phyloP scores from a whole-genome alignment of 2,113 vertebrate species.

The Calidris pygmaea region DNA sequence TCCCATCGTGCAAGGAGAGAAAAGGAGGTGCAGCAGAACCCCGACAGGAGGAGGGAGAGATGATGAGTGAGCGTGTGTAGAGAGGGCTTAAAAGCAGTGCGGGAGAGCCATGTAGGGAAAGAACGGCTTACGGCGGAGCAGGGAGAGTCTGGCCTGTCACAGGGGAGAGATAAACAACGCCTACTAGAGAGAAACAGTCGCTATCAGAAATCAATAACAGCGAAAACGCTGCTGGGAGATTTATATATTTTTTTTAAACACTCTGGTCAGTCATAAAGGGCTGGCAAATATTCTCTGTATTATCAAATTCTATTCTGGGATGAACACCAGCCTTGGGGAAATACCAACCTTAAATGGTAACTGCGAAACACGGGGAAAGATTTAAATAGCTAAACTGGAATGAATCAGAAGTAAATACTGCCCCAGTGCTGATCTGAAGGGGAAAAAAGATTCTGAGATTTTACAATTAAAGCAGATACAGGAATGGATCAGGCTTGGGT shows the following conservation, averaged over 20 bases:
- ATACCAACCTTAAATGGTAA: constrained; percentile 65
- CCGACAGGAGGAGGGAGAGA: neutral
- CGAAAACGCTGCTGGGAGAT: neutral
- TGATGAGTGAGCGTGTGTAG: neutral
- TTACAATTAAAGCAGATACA: neutral
- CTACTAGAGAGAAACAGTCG: neutral
- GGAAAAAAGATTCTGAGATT: neutral
- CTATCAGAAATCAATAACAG: constrained; percentile 21
- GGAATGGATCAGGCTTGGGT: neutral
- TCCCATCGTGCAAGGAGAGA: neutral
- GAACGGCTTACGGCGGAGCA: neutral
- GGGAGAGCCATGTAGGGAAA: constrained; percentile 12
- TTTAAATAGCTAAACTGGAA: constrained; percentile 54
- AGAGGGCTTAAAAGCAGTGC: neutral
- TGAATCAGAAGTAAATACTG: constrained; percentile 50
- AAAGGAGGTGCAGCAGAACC: neutral
- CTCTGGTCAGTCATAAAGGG: neutral
- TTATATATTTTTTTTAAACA: neutral
- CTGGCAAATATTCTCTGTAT: constrained; percentile 39
- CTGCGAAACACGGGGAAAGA: neutral
- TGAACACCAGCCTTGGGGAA: constrained; percentile 23
- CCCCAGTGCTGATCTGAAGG: neutral
- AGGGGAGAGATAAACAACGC: neutral
- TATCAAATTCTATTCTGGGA: constrained; percentile 53
- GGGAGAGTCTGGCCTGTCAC: neutral